These are phyloP conservation scores for Sapayoa aenigma DNA, from an alignment of 2,113 vertebrate genomes.

Conservation along the genomic window DNA sequence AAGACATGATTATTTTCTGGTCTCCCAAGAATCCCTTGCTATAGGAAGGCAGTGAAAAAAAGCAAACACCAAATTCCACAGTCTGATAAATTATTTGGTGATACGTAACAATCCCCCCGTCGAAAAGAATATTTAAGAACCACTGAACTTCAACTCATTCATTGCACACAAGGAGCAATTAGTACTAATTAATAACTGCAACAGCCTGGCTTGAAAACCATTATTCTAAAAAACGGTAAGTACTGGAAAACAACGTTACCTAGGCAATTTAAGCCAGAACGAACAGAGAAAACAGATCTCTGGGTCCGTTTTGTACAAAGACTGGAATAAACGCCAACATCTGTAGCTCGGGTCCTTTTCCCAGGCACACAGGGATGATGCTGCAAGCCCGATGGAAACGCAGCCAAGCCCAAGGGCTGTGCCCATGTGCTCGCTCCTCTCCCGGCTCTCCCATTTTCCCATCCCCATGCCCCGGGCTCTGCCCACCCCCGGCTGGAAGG, in stretches of 20 bases:
- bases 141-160: not conserved
- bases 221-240: rapidly evolving
- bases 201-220: not conserved
- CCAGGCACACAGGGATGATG: not conserved
- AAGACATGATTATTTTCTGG: not conserved
- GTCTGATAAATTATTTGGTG: not conserved
- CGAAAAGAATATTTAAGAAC: not conserved
- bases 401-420: not conserved
- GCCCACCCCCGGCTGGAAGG: not conserved
- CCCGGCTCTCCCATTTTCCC: not conserved
- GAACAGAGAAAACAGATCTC: not conserved
- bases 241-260: not conserved
- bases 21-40: not conserved
- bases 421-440: not conserved
- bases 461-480: not conserved
- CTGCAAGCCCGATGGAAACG: not conserved
- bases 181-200: not conserved
- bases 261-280: not conserved
- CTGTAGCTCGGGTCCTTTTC: not conserved
- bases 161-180: not conserved
- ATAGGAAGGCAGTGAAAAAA: not conserved
- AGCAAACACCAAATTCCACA: not conserved
- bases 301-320: not conserved
- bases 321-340: not conserved
- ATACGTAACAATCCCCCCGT: rapidly evolving